Evolutionary conservation across 2,888 invertebrate species (phyloP), one percentile per base, ranked within the genome.

Genomic region (Orthonevra nobilis): DNA sequence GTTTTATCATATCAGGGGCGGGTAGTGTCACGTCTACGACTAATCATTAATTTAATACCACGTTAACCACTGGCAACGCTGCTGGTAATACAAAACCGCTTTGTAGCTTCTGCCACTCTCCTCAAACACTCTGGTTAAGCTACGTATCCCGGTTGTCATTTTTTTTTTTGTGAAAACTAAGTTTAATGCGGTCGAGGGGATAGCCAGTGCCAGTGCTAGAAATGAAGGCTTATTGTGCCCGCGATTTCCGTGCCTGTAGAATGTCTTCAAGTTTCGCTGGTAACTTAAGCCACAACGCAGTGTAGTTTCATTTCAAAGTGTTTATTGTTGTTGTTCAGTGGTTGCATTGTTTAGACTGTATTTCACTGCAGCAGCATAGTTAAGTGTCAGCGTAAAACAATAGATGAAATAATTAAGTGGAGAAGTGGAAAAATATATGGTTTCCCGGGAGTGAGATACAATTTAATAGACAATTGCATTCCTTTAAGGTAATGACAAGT

Each of bases 1-100:
- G 34, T 30, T 73, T 79, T 79, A 79, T 79, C 79, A 79, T 79
- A 79, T 79, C 72, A 61, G 61, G 79, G 79, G 79, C 79, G 79
- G 79, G 38, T 26, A 68, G 66, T 68, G 66, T 66, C 61, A 66
- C 54, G 60, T 66, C 60, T 46, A 26, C 30, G 28, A 40, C 42
- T 44, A 32, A 58, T 48, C 63, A 70, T 61, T 46, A 63, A 56
- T 46, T 69, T 42, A 38, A 48, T 30, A 14, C 58, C 17, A 42
- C 6, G 10, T 36, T 38, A 42, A 42, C 64, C 23, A 42, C 19
- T 23, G 56, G 63, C 40, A 52, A 23, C n/a, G 20, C 46, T 17
- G 20, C 46, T 17, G 28, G 48, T 52, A 77, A 60, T 56, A 28
- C 52, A 20, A n/a, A 77, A 72, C 46, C 68, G 32, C 54, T 77